Conservation (phyloP, 2,113 vertebrate genomes). For the Cebus imitator region DNA sequence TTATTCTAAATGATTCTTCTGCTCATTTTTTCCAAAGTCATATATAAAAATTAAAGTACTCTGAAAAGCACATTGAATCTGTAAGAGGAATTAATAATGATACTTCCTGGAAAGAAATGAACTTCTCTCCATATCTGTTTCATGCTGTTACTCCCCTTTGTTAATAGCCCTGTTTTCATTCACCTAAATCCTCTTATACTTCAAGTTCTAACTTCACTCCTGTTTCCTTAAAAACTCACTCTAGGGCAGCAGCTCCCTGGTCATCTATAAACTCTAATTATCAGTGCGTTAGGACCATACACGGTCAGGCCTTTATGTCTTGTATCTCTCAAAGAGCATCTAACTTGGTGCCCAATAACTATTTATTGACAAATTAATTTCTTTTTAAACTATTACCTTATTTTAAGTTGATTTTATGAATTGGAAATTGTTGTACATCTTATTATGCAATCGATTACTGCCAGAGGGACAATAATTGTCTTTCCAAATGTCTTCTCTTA, state of each 20-base stretch:
- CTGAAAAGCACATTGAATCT: background rate
- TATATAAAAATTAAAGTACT: background rate
- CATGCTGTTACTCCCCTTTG: background rate
- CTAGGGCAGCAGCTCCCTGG: background rate
- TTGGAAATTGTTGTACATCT: background rate
- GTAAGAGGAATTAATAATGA: background rate
- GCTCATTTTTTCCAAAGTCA: background rate
- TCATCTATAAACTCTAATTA: background rate
- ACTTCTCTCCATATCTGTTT: background rate
- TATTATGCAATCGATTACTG: background rate
- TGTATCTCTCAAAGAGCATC: background rate
- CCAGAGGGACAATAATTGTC: background rate
- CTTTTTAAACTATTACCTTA: background rate
- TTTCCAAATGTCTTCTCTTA: background rate
- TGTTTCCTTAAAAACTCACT: background rate
- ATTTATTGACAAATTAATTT: constrained; percentile 22
- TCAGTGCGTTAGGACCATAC: background rate
- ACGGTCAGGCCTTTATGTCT: background rate
- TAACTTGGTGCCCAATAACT: background rate
- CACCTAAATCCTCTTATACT: background rate
- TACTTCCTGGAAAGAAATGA: background rate
- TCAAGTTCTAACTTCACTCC: background rate
- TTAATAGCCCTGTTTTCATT: background rate
- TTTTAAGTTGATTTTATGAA: background rate
- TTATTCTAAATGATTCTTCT: background rate